Evolutionary conservation across 1,140 invertebrate species (phyloP).

Genomic region (Oscheius sp.): DNA sequence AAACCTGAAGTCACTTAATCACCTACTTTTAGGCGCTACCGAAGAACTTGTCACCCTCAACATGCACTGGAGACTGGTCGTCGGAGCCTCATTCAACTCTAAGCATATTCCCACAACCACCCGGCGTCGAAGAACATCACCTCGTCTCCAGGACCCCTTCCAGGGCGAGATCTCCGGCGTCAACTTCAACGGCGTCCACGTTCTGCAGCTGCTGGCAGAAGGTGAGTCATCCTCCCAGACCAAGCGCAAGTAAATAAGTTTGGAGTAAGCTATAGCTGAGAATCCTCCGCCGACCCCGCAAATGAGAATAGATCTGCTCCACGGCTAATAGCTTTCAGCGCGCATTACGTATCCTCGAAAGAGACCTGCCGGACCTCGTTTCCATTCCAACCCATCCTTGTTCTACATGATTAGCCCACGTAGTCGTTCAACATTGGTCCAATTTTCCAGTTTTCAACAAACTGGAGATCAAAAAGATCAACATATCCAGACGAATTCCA

Average conservation of each 20-base stretch:
- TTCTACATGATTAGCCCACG: not conserved
- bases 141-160: conserved; percentile 50
- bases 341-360: too few relatives aligned
- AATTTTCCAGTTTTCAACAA: too few relatives aligned
- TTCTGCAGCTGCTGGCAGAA: conserved; percentile 51
- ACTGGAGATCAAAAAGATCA: too few relatives aligned
- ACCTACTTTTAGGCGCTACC: conserved; percentile 40
- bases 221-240: conserved; percentile 41
- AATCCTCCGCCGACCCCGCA: too few relatives aligned
- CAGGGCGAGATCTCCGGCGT: conserved; percentile 48
- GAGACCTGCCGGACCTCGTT: not conserved
- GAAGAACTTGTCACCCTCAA: conserved; percentile 52
- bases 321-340: not conserved
- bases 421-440: too few relatives aligned
- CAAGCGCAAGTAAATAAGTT: too few relatives aligned
- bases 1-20: too few relatives aligned
- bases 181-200: conserved; percentile 53
- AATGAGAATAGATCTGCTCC: not conserved
- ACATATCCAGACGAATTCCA: too few relatives aligned
- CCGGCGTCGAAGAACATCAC: not conserved
- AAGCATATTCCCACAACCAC: conserved; percentile 21
- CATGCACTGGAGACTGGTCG: conserved; percentile 44
- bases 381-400: not conserved
- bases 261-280: too few relatives aligned
- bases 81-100: conserved; percentile 52